Evolutionary conservation across 2,888 invertebrate species (phyloP), one percentile per base, ranked within the genome.

Genomic region (Meliscaeva auricollis): DNA sequence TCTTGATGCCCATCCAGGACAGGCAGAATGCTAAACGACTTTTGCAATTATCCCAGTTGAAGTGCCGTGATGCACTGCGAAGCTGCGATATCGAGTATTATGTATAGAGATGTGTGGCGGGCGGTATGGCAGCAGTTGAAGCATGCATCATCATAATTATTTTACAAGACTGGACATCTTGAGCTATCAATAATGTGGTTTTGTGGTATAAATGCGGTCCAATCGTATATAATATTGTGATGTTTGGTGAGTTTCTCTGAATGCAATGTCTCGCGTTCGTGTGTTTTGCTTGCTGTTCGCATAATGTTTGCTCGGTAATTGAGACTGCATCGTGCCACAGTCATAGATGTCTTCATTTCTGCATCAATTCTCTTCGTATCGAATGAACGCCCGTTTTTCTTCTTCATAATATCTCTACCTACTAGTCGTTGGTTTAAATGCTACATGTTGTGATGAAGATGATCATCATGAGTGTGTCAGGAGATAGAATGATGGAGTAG

Each of bases 141-240:
- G 79, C 70, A 84, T 84, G 79, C 84, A 81, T 85, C 85, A 85
- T 85, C 85, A 85, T 85, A 85, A 85, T 85, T 85, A 85, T 85
- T 85, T 85, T 85, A 85, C 85, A 85, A 81, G 85, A 75, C 85
- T 76, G 85, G 85, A 76, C 85, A 81, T 85, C 85, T 85, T 76
- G 85, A 85, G 85, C 85, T 85, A 85, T 85, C 85, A 85, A 81
- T 85, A 85, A 85, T 85, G 73, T 81, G 73, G 76, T 76, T 72
- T 58, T 84, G 79, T 64, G 32, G 60, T 66, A n/a, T 50, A 35
- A 41, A 50, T 35, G 56, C 76, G 30, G 50, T 54, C 68, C 62
- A 68, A 85, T 75, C 68, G 68, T 69, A n/a, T 69, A n/a, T 2
- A 2, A 13, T 60, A 84, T 85, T 85, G 76, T 85, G 85, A 85